Evolutionary conservation across 2,888 invertebrate species (phyloP).

Genomic region (Thecocarcelia acutangulata): DNA sequence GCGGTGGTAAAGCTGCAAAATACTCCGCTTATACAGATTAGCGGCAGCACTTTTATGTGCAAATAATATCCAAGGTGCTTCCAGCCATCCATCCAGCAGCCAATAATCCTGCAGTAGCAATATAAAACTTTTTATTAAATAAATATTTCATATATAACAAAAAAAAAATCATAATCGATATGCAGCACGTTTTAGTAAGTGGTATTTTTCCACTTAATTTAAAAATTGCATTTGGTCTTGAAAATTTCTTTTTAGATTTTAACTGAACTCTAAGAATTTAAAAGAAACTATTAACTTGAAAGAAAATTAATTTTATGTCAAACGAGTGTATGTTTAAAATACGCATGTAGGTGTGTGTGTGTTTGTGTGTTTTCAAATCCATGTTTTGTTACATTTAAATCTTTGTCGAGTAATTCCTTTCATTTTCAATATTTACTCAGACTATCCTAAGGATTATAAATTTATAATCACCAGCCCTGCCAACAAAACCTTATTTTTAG

Average conservation of each 20-base stretch:
- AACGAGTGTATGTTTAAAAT: no score
- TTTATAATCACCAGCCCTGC: slow-evolving; percentile 75
- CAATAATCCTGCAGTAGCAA: slow-evolving; percentile 18
- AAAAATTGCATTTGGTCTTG: neutral
- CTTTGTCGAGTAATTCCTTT: slow-evolving; percentile 9
- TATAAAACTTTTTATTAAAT: slow-evolving; percentile 6
- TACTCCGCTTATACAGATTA: slow-evolving; percentile 67
- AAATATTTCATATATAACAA: slow-evolving; percentile 6
- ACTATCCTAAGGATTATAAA: slow-evolving; percentile 73
- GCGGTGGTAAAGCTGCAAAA: slow-evolving; percentile 67
- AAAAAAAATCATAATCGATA: slow-evolving; percentile 4
- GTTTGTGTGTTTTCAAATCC: neutral
- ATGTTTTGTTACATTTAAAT: slow-evolving; percentile 34
- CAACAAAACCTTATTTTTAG: neutral
- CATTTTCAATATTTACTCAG: slow-evolving; percentile 42
- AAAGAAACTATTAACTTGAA: neutral
- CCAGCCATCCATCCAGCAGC: neutral
- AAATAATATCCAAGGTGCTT: slow-evolving; percentile 25
- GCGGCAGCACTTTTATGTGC: slow-evolving; percentile 56
- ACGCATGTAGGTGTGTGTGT: no score
- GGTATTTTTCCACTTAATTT: slow-evolving; percentile 31
- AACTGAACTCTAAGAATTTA: slow-evolving; percentile 6
- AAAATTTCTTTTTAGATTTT: neutral
- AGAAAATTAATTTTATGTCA: no score
- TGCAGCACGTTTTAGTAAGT: slow-evolving; percentile 1